These are phyloP conservation scores for Dunckerocampus dactyliophorus DNA, from an alignment of 2,113 vertebrate genomes.

Conservation along the genomic window DNA sequence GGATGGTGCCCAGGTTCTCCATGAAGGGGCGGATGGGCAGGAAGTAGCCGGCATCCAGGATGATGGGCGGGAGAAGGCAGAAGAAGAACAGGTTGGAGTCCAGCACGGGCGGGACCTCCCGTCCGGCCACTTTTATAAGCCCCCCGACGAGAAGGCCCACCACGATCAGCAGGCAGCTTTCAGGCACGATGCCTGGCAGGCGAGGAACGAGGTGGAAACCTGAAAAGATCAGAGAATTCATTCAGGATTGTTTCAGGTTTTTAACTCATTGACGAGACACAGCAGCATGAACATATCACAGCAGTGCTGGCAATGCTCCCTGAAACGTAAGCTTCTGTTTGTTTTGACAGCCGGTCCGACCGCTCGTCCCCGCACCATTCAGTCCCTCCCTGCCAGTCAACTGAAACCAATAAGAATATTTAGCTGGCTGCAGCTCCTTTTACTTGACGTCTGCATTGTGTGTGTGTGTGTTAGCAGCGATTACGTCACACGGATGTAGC, in stretches of 20 bases:
- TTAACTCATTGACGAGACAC: too few relatives aligned
- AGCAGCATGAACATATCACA: too few relatives aligned
- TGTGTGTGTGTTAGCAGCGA: not conserved
- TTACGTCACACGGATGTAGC: not conserved
- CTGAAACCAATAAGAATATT: not conserved
- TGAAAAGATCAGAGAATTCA: constrained; percentile 43
- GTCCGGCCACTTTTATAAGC: constrained; percentile 85
- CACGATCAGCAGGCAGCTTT: constrained; percentile 94
- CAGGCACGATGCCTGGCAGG: constrained; percentile 85
- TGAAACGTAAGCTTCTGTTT: not conserved
- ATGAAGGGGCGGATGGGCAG: constrained; percentile 92
- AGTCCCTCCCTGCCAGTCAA: not conserved
- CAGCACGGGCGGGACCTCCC: constrained; percentile 79
- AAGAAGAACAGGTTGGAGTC: constrained; percentile 85
- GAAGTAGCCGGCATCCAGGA: constrained; percentile 97
- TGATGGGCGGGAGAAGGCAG: constrained; percentile 94
- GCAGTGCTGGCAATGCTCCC: too few relatives aligned
- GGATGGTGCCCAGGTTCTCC: constrained; percentile 96
- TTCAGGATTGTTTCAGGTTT: too few relatives aligned
- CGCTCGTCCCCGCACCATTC: too few relatives aligned
- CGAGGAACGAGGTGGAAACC: constrained; percentile 94
- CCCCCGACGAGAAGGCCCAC: constrained; percentile 92
- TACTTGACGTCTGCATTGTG: not conserved
- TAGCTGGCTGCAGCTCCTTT: not conserved
- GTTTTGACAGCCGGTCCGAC: not conserved